Conservation (phyloP, 1,140 invertebrate species). For the Temnothorax longispinosus region DNA sequence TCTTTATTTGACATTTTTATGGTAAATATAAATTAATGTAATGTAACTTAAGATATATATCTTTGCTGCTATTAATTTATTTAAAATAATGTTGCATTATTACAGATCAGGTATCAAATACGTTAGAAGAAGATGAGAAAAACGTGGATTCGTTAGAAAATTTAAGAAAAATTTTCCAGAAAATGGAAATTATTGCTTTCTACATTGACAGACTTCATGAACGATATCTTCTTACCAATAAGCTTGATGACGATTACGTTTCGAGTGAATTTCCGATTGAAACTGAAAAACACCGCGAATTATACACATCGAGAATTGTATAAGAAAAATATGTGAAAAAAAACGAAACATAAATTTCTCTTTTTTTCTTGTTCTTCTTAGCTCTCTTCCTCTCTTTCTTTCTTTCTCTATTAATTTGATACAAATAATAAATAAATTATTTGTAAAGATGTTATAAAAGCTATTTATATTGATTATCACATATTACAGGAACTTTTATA, state of each 20-base stretch:
- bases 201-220: conserved; percentile 60
- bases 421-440: conserved; percentile 19
- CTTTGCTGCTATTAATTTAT: background rate
- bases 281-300: background rate
- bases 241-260: conserved; percentile 63
- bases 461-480: background rate
- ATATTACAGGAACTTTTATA: background rate
- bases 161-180: conserved; percentile 8
- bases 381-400: background rate
- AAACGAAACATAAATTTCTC: background rate
- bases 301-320: background rate
- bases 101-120: conserved; percentile 3
- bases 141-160: background rate
- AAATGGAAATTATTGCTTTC: conserved; percentile 43
- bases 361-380: background rate
- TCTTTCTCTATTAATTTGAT: background rate
- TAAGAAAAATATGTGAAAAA: background rate
- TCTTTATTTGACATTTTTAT: background rate
- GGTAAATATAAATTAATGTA: background rate
- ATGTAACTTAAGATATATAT: background rate
- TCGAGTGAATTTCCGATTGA: conserved; percentile 32
- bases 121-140: background rate
- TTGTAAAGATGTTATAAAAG: background rate
- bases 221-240: conserved; percentile 33
- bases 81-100: conserved; percentile 21